Conservation (phyloP, 1,140 invertebrate genomes). For the Trachymyrmex cornetzi region DNA sequence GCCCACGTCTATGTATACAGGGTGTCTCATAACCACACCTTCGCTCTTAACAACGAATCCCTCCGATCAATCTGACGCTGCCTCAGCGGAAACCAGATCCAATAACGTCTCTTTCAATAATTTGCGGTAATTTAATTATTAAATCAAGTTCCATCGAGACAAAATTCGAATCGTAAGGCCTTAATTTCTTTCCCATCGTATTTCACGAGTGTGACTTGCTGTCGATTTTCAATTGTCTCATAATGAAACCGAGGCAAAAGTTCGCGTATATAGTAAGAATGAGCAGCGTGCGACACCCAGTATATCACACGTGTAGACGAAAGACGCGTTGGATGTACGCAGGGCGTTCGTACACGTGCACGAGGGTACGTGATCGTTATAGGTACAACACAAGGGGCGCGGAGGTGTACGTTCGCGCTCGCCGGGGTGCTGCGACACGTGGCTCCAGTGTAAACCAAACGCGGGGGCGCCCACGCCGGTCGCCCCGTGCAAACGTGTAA, state of each 20-base stretch:
- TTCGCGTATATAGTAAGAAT: not conserved
- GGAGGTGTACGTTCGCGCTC: slow-evolving; percentile 13
- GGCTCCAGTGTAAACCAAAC: slow-evolving; percentile 59
- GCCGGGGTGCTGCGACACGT: slow-evolving; percentile 56
- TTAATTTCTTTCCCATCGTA: not conserved
- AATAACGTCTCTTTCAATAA: not conserved
- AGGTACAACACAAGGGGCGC: slow-evolving; percentile 1
- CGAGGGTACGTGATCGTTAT: slow-evolving; percentile 11
- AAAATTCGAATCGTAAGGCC: not conserved
- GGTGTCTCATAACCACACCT: slow-evolving; percentile 2
- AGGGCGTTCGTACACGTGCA: not conserved
- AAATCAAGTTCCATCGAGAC: not conserved
- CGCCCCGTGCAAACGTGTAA: slow-evolving; percentile 59
- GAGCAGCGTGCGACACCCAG: not conserved
- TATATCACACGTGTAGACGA: not conserved
- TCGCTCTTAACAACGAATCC: not conserved
- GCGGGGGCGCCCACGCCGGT: not conserved
- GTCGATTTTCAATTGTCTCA: not conserved
- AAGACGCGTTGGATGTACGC: slow-evolving; percentile 3
- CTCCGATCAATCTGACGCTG: slow-evolving; percentile 9
- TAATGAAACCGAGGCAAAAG: not conserved
- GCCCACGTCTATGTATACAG: not conserved
- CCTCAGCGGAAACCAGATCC: not conserved
- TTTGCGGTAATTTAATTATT: not conserved
- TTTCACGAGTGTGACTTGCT: not conserved